Percentiles rank a stretch among this genome's conserved stretches.
These are phyloP conservation scores for Amphipyra tragopoginis DNA, from an alignment of 2,888 invertebrate species.

Conservation along the genomic window DNA sequence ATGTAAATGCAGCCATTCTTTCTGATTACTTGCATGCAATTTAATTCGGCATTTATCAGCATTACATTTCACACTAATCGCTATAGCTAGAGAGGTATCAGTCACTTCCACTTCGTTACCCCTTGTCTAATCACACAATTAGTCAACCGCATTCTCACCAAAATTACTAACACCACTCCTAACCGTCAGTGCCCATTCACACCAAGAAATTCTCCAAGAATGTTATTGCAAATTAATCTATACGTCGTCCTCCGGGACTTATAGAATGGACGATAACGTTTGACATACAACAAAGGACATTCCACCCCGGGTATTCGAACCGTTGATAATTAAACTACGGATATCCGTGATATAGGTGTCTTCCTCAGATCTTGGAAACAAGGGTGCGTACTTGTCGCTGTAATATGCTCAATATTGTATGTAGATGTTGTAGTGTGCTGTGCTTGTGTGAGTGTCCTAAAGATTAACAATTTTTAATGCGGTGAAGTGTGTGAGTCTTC, in stretches of 20 bases:
- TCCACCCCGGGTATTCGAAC: conserved; percentile 46
- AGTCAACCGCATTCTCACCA: conserved; percentile 37
- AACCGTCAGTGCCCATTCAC: conserved; percentile 16
- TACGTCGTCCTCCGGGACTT: conserved; percentile 27
- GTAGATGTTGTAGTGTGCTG: background rate
- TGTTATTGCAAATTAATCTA: conserved; percentile 62
- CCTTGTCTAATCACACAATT: conserved; percentile 48
- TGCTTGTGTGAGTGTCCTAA: background rate
- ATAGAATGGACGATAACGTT: conserved; percentile 40
- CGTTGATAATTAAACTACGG: conserved; percentile 60
- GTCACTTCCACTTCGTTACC: conserved; percentile 45
- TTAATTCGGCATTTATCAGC: too few species aligned
- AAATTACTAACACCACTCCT: conserved; percentile 42
- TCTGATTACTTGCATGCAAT: too few species aligned
- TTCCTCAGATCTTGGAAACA: conserved; percentile 33
- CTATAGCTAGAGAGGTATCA: conserved; percentile 13
- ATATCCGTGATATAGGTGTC: conserved; percentile 56
- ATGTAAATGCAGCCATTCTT: too few species aligned
- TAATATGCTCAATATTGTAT: conserved; percentile 10
- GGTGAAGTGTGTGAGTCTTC: too few species aligned
- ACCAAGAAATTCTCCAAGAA: conserved; percentile 56
- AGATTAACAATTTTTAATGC: too few species aligned
- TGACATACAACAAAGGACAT: conserved; percentile 57
- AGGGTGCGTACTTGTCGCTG: conserved; percentile 15
- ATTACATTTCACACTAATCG: background rate